These are phyloP conservation scores for Tricholaema leucomelas DNA, from an alignment of 2,113 vertebrate genomes.

Conservation along the genomic window DNA sequence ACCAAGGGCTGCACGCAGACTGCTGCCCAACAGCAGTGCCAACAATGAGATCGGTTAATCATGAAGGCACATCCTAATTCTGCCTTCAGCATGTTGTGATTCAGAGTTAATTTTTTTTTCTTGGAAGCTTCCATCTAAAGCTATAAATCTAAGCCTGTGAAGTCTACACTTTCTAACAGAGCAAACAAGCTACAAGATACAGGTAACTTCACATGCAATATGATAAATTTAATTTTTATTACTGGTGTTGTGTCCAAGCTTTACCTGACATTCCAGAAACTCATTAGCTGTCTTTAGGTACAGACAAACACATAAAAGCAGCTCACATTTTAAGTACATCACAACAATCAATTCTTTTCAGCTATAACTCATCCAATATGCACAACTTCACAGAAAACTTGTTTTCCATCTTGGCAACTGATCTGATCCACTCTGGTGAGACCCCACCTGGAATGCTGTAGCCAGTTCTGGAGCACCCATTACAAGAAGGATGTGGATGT, in stretches of 20 bases:
- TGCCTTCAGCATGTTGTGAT: neutral
- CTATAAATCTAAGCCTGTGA: conserved; percentile 8
- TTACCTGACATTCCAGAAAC: neutral
- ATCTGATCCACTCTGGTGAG: no score
- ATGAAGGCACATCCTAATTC: neutral
- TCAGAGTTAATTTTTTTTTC: neutral
- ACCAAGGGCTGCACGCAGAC: neutral
- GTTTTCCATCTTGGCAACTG: neutral
- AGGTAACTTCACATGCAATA: neutral
- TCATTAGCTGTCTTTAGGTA: neutral
- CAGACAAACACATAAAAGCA: neutral
- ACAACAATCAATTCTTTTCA: neutral
- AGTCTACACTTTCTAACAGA: neutral
- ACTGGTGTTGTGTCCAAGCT: neutral
- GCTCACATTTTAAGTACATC: neutral
- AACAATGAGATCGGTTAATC: neutral
- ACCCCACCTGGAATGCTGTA: no score
- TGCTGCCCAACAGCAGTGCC: neutral
- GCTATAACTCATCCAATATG: neutral
- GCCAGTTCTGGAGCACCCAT: no score
- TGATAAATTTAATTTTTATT: neutral
- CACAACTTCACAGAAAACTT: neutral
- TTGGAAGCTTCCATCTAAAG: neutral
- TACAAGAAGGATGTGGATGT: no score
- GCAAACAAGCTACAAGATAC: neutral